Conservation (phyloP, 2,888 invertebrate genomes). For the Conchocele bisecta region DNA sequence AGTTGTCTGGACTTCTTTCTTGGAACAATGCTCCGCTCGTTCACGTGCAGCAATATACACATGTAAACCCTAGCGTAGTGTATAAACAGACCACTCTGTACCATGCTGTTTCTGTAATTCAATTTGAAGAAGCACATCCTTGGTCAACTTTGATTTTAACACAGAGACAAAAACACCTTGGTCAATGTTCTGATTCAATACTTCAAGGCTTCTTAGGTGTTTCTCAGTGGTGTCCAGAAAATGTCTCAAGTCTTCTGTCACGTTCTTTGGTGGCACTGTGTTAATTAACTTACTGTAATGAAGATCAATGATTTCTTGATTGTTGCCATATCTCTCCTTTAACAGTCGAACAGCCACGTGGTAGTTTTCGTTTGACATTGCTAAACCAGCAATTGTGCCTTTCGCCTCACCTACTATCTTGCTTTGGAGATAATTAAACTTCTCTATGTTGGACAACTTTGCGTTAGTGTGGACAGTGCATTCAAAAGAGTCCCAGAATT, state of each 20-base stretch:
- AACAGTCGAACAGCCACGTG: not conserved
- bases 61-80: not conserved
- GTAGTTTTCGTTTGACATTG: conserved; percentile 13
- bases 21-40: not conserved
- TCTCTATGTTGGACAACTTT: conserved; percentile 7
- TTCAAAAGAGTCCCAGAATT: conserved; percentile 27
- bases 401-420: conserved; percentile 1
- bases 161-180: not conserved
- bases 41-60: not conserved
- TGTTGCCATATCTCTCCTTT: conserved; percentile 4
- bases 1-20: not conserved
- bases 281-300: conserved; percentile 4
- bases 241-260: not conserved
- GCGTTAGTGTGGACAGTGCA: conserved; percentile 21
- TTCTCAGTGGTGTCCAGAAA: not conserved
- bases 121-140: not conserved
- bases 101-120: not conserved
- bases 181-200: not conserved
- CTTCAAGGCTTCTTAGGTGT: not conserved
- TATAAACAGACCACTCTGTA: not conserved
- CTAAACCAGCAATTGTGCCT: not conserved
- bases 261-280: not conserved
- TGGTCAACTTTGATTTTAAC: not conserved
- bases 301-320: conserved; percentile 7
- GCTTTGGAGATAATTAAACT: conserved; percentile 6